Base-by-base conservation (phyloP, 2,888 invertebrate genomes). In the Eupsilia transversa region DNA sequence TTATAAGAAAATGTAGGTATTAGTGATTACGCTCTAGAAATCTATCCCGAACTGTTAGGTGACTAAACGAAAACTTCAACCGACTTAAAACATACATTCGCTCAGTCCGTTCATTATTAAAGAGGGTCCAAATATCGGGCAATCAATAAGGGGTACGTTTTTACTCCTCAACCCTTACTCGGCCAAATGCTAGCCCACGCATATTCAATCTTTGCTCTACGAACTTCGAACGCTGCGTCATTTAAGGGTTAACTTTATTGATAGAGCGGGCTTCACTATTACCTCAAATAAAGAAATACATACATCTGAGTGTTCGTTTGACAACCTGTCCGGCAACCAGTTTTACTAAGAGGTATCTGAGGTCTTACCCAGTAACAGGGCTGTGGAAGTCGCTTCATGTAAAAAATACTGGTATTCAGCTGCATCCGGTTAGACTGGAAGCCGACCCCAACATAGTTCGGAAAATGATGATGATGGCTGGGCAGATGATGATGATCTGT, bases 101-200 rank as follows among this genome's bases (percentile, higher is more conserved):
- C 72, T 60, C 49, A 9, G 20, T 41, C 41, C 12, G 17, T 79
- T 67, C 35, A 69, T 69, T 78, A 82, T 72, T 82, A 52, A 82
- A 35, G 38, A 82, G 72, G 74, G 74, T 82, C 33, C 38, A 43
- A 33, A 78, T 77, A 66, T 57, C 10, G 17, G 54, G 68, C 43
- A 59, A 82, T 81, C 69, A 82, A 78, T 78, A 81, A 68, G 46
- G 3, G 30, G 27, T 35, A 54, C 65, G 38, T 33, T 77, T 69
- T 68, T 60, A 60, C 61, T 54, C 56, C 43, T 74, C 61, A 72
- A 77, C 74, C 43, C 68, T 74, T 60, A 72, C 59, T 64, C 41
- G 23, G 65, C 65, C 68, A 59, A 38, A 49, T 33, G 52, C 14
- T 41, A 43, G 46, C 41, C 54, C 59, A 67, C 66, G 27, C n/a